Evolutionary conservation across 2,797 vertebrate genomes (phyloP).

Genomic region (Chiroxiphia lanceolata): DNA sequence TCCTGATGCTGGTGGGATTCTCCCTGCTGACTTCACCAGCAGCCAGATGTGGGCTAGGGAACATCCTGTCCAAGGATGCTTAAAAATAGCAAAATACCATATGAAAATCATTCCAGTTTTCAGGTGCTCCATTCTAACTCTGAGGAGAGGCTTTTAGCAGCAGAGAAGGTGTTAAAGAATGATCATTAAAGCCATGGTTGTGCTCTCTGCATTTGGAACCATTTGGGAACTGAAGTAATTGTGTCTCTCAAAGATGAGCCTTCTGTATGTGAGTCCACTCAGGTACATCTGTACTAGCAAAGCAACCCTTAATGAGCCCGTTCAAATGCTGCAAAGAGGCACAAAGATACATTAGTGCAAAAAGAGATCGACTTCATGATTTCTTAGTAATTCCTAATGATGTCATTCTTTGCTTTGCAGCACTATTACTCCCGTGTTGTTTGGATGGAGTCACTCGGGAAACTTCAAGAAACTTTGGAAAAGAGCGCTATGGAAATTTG

Average conservation of each 20-base stretch:
- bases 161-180: neutral
- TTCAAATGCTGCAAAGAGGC: neutral
- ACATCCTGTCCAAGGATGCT: neutral
- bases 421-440: neutral
- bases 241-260: neutral
- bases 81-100: neutral
- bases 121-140: neutral
- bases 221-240: neutral
- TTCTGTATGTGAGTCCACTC: neutral
- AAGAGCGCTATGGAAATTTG: neutral
- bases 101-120: neutral
- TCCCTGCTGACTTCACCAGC: neutral
- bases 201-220: neutral
- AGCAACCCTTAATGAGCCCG: neutral
- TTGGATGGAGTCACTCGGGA: conserved; percentile 37
- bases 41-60: neutral
- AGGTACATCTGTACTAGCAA: neutral
- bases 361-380: neutral
- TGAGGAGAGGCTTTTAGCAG: neutral
- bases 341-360: neutral
- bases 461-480: conserved; percentile 41
- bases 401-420: conserved; percentile 28
- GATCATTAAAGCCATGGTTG: fast-evolving
- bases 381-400: conserved; percentile 23
- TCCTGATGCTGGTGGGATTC: neutral